Evolutionary conservation across 2,888 invertebrate genomes (phyloP), one percentile per base, ranked within the genome.

Genomic region (Abscondita cerata): DNA sequence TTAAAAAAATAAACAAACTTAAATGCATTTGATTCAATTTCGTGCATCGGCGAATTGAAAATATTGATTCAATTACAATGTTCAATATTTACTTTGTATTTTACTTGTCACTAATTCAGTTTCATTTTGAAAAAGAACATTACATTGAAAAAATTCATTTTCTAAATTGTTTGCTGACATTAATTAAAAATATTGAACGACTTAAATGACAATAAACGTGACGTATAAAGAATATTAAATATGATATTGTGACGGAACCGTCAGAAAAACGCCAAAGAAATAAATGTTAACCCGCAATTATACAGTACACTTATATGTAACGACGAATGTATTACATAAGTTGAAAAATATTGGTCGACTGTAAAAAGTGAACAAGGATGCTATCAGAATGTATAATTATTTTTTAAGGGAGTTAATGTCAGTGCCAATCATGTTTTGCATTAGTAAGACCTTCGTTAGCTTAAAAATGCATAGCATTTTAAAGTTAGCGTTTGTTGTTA

Each of bases 181-280:
- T 54, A 53, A 59, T 54, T 53, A 54, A 59, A 59, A 54, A 38
- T 53, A 34, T 33, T 31, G 25, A 58, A 8, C 34, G 33, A 51
- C 54, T 55, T 50, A 55, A 51, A 60, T 60, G 50, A 55, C 55
- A 55, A 54, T 54, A 40, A 44, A 55, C 33, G 33, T 51, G 48
- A 36, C 58, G 52, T 46, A 55, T 55, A 55, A 55, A 54, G 55
- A 55, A 60, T 53, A 59, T 53, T 59, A 54, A 60, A 55, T 18
- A 41, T n/a, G 46, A 44, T 46, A 58, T 44, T 50, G 44, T n/a
- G n/a, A n/a, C n/a, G n/a, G n/a, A n/a, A 6, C 46, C 19, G 8
- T 15, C 13, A 25, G 4, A 13, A 40, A 40, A 15, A 2, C 2
- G 44, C n/a, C n/a, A 19, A 19, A 18, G 44, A 41, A 40, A 34